Conservation (phyloP, 2,888 invertebrate species). For the Lycia hirtaria region DNA sequence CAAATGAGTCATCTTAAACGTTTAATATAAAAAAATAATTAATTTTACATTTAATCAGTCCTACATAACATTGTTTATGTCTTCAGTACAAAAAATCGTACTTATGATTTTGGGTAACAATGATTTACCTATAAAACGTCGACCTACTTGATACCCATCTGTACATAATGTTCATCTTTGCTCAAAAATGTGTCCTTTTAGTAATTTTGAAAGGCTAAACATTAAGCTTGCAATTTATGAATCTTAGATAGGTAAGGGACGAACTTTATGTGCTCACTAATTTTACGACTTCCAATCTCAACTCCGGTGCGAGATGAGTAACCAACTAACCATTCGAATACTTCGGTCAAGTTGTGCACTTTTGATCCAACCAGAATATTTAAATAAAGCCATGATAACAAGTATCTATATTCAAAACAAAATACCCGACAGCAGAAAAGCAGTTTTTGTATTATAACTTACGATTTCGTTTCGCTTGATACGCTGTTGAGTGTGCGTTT, state of each 20-base stretch:
- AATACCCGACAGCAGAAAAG: no score
- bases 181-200: slow-evolving; percentile 6
- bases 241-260: slow-evolving; percentile 32
- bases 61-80: no score
- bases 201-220: slow-evolving; percentile 21
- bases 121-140: no score
- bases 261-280: slow-evolving; percentile 33
- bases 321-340: slow-evolving; percentile 11
- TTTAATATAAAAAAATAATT: no score
- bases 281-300: slow-evolving; percentile 28
- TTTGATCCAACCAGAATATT: background rate
- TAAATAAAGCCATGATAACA: no score
- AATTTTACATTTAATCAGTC: no score
- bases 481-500: no score
- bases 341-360: background rate
- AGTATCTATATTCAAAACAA: no score
- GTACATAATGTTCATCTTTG: slow-evolving; percentile 15
- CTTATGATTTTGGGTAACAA: no score
- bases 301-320: slow-evolving; percentile 16
- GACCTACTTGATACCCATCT: background rate
- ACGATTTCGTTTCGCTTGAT: no score
- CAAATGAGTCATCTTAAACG: slow-evolving; percentile 5
- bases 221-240: slow-evolving; percentile 38
- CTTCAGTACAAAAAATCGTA: no score
- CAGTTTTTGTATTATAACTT: no score